A percentile compares a stretch with the other conserved stretches of the same genome.
These are phyloP conservation scores for Sinocyclocheilus rhinocerous DNA, from an alignment of 2,113 vertebrate species.

Conservation along the genomic window DNA sequence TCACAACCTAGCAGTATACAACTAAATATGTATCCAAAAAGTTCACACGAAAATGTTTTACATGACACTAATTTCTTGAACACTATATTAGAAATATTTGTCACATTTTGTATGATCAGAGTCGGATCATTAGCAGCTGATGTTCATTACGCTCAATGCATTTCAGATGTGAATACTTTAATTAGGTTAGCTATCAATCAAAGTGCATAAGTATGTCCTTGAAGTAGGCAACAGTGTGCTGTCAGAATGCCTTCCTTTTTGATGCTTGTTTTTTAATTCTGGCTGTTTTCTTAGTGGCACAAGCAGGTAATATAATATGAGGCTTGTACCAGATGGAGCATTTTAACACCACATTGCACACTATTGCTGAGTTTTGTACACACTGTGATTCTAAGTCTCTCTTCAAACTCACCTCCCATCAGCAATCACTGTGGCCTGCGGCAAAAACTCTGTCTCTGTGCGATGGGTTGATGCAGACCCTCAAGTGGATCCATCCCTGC, in stretches of 20 bases:
- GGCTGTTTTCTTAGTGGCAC: constrained; percentile 5
- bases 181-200: background rate
- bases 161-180: background rate
- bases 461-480: constrained; percentile 61
- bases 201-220: constrained; percentile 34
- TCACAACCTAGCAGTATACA: background rate
- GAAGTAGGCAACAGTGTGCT: background rate
- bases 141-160: background rate
- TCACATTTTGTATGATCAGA: background rate
- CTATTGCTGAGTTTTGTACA: background rate
- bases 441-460: constrained; percentile 55
- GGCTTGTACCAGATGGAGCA: background rate
- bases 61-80: background rate
- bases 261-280: constrained; percentile 39
- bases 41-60: no score
- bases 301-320: constrained; percentile 63
- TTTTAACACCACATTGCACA: background rate
- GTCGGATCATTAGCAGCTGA: background rate
- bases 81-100: background rate
- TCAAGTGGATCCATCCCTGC: constrained; percentile 49
- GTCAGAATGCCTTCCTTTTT: constrained; percentile 63
- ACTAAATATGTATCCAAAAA: background rate
- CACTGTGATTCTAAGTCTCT: background rate
- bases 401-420: background rate
- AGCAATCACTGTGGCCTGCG: constrained; percentile 71